Base-by-base conservation (phyloP, 1,140 invertebrate genomes). In the Drosophila asahinai region DNA sequence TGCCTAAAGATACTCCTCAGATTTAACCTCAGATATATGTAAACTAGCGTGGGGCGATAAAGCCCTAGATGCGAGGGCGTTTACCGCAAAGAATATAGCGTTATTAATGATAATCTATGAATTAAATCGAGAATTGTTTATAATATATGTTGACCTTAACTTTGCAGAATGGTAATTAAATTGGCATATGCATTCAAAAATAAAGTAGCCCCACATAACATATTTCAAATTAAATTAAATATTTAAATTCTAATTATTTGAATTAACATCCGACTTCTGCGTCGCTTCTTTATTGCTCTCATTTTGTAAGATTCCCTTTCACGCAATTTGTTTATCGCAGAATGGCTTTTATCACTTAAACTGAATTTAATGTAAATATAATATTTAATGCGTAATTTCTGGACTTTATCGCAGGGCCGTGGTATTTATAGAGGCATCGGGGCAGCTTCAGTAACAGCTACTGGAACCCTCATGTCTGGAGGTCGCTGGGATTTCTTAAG, bases 331-430 rank as follows among this genome's bases (percentile, higher is more conserved):
- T 19, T 38, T 71, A 71, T 71, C 36, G 7, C n/a, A 6, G 49
- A 12, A 27, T 33, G 8, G n/a, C 5, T 51, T 51, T 73, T 68
- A 68, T 68, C 63, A n/a, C 25, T 14, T 8, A 12, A 19, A 42
- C 6, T 47, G 17, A 25, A 55, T 71, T 68, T 38, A 43, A 73
- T 61, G 54, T 51, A 70, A 49, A 71, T 70, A 72, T 43, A 36
- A 60, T 60, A 61, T 36, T 51, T 27, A 73, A 60, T 60, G 67
- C 67, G 70, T 73, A 73, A 73, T 73, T 73, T n/a, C 67, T 72
- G 43, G 43, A 45, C 36, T 36, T 73, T 73, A 73, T 73, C 70
- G 36, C 43, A 4, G 30, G n/a, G 6, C 45, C n/a, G 54, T 42
- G 27, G 58, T 73, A 72, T 73, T 73, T 73, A 73, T 73, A 63